These are phyloP conservation scores for Grallaria varia DNA, from an alignment of 2,113 vertebrate species.

Conservation along the genomic window DNA sequence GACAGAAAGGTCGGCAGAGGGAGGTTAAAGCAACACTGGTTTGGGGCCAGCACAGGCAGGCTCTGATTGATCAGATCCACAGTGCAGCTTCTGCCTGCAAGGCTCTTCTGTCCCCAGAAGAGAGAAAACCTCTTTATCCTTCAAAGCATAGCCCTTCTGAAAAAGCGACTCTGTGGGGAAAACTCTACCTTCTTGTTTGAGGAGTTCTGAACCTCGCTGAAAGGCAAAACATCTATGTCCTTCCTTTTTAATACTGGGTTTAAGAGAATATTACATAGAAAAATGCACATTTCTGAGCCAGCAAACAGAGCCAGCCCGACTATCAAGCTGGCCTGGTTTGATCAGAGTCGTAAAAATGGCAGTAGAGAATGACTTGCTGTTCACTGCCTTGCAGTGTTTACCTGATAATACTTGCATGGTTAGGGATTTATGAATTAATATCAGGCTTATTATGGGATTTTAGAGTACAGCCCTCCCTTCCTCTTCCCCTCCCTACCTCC, in stretches of 20 bases:
- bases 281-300: neutral
- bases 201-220: slow-evolving; percentile 23
- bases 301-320: neutral
- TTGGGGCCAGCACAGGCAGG: neutral
- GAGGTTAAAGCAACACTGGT: neutral
- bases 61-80: neutral
- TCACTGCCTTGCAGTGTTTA: neutral
- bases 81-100: neutral
- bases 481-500: neutral
- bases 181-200: neutral
- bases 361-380: neutral
- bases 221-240: slow-evolving; percentile 19
- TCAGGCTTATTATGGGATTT: neutral
- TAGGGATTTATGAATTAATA: neutral
- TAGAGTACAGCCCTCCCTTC: neutral
- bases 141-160: slow-evolving; percentile 11
- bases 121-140: slow-evolving; percentile 40
- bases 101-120: neutral
- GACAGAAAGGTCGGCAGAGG: neutral
- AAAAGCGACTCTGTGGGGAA: neutral
- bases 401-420: neutral
- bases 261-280: neutral
- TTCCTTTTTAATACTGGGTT: neutral
- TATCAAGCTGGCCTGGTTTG: neutral
- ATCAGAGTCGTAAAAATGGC: neutral